Evolutionary conservation across 2,888 invertebrate genomes (phyloP), one percentile per base, ranked within the genome.

Genomic region (Erannis defoliaria): DNA sequence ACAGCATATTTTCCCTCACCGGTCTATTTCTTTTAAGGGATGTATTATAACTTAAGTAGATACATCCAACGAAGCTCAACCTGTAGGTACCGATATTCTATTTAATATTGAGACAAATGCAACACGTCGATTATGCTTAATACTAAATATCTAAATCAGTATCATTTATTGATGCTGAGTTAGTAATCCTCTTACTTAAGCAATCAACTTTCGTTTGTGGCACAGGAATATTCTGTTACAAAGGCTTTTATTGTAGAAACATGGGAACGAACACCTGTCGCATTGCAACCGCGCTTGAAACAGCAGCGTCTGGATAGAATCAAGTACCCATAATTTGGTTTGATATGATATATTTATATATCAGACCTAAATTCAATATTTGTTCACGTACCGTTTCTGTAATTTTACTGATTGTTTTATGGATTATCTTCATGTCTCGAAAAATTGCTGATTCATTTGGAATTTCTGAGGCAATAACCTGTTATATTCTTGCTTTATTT

Each of bases 21-120:
- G 79, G 81, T 80, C 83, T 75, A 81, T 66, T 75, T 74, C 68
- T 80, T 91, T 92, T 92, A 90, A 91, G 91, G 83, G 80, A 92
- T 90, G 84, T 82, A 85, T 90, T 89, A 88, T 87, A 82, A 84
- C 76, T 77, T 67, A 69, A 76, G 75, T 78, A 81, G 72, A 49
- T 78, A 81, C 73, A 81, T n/a, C n/a, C 80, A 50, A 49, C 35
- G 21, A 35, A 1, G 18, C 35, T 3, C 35, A 12, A 10, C 35
- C 18, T 18, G 37, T 14, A 14, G 14, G 14, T 29, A 9, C 35
- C n/a, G 19, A 33, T 16, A 48, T 84, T 82, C 84, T 86, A 85
- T 82, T 75, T 35, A 51, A 66, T 68, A 64, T 70, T 67, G 49
- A 50, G 55, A 58, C 26, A 21, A 29, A 16, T 38, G 9, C 18